These are phyloP conservation scores for Calameuta idolon DNA, from an alignment of 2,888 invertebrate genomes.

Conservation along the genomic window DNA sequence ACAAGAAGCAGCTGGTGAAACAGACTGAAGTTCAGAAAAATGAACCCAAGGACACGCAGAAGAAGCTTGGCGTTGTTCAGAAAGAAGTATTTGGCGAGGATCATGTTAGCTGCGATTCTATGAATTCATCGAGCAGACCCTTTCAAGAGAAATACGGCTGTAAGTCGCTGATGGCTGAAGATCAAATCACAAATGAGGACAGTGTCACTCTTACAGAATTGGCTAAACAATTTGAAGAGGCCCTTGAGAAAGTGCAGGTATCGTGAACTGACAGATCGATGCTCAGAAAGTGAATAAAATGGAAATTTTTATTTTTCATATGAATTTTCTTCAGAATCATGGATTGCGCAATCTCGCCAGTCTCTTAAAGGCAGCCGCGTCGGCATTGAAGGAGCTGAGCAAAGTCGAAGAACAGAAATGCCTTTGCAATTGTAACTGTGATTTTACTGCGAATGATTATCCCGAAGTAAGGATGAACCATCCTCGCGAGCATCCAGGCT, in stretches of 20 bases:
- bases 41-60: slow-evolving; percentile 6
- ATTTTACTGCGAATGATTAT: not conserved
- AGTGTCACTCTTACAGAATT: slow-evolving; percentile 21
- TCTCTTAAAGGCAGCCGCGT: slow-evolving; percentile 30
- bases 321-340: slow-evolving; percentile 24
- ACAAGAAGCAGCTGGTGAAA: slow-evolving; percentile 11
- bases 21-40: slow-evolving; percentile 15
- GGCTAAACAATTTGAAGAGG: slow-evolving; percentile 29
- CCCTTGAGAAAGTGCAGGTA: slow-evolving; percentile 33
- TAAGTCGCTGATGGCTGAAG: slow-evolving; percentile 6
- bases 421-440: slow-evolving; percentile 2
- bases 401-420: slow-evolving; percentile 16
- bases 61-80: slow-evolving; percentile 17
- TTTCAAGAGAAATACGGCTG: slow-evolving; percentile 10
- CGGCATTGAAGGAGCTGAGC: slow-evolving; percentile 28
- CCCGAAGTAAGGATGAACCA: not conserved
- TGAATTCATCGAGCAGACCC: not conserved
- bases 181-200: not conserved
- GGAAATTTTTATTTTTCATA: not conserved
- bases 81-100: slow-evolving; percentile 14
- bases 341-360: slow-evolving; percentile 29
- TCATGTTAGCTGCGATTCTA: not conserved
- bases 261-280: not conserved
- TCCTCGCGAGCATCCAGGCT: slow-evolving; percentile 22
- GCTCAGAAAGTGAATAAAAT: not conserved